These are phyloP conservation scores for Ctenoplectra terminalis DNA, from an alignment of 1,140 invertebrate species.

Conservation along the genomic window DNA sequence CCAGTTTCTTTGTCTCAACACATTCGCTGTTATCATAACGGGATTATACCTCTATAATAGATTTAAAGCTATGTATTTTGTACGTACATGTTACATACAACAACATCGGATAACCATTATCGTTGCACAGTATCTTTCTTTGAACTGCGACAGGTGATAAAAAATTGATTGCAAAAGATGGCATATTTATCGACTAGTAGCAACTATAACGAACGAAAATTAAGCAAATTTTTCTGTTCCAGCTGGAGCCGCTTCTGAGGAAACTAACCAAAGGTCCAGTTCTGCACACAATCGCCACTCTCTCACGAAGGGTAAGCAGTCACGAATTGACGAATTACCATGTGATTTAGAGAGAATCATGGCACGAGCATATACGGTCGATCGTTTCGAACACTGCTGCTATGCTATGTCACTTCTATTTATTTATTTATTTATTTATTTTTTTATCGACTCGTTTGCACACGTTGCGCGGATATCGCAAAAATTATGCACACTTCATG, in stretches of 20 bases:
- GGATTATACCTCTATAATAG: too few species aligned
- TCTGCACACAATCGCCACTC: conserved; percentile 83
- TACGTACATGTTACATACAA: too few species aligned
- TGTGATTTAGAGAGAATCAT: not conserved
- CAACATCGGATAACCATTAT: too few species aligned
- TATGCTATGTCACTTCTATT: conserved; percentile 26
- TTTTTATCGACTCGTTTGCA: conserved; percentile 1
- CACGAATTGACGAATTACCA: not conserved
- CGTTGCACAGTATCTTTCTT: too few species aligned
- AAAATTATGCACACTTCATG: conserved; percentile 15
- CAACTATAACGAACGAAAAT: too few species aligned
- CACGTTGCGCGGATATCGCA: not conserved
- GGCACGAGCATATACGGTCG: not conserved
- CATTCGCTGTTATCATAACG: too few species aligned
- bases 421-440: not conserved
- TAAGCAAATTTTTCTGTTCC: conserved; percentile 72
- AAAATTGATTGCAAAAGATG: too few species aligned
- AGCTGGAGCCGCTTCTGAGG: conserved; percentile 82
- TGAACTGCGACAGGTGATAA: too few species aligned
- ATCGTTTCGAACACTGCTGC: conserved; percentile 1
- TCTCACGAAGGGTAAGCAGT: conserved; percentile 81
- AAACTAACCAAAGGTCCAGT: conserved; percentile 82
- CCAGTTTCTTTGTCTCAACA: not conserved
- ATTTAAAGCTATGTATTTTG: too few species aligned
- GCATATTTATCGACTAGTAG: too few species aligned